A percentile compares a stretch with the other conserved stretches of the same genome.
Evolutionary conservation across 2,888 invertebrate species (phyloP).

Genomic region (Diabrotica balteata): DNA sequence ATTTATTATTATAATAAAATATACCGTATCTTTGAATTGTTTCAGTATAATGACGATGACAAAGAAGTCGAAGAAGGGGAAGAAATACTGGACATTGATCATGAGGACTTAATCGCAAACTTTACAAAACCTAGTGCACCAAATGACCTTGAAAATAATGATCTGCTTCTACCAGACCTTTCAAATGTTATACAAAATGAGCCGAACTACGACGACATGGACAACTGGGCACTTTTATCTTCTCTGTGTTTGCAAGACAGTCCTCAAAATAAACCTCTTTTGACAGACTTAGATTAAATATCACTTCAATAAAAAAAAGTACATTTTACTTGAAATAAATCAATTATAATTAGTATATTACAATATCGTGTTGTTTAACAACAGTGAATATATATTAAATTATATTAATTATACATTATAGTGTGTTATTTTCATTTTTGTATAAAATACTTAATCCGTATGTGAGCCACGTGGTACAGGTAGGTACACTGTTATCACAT

Average conservation of each 20-base stretch:
- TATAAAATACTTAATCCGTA: too few species aligned
- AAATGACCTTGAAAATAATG: slow-evolving; percentile 14
- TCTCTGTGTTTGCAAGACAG: slow-evolving; percentile 52
- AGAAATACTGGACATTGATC: slow-evolving; percentile 51
- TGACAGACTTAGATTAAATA: slow-evolving; percentile 45
- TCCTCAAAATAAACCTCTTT: slow-evolving; percentile 37
- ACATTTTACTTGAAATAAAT: too few species aligned
- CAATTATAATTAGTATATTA: too few species aligned
- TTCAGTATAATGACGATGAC: slow-evolving; percentile 64
- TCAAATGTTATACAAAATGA: slow-evolving; percentile 43
- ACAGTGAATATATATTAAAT: too few species aligned
- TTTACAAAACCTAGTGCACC: slow-evolving; percentile 19
- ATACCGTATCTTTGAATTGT: not conserved
- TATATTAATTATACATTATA: too few species aligned
- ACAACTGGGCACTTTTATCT: slow-evolving; percentile 57
- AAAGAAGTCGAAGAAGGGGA: slow-evolving; percentile 60
- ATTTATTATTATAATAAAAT: too few species aligned
- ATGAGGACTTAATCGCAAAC: slow-evolving; percentile 34
- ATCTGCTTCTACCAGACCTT: slow-evolving; percentile 42
- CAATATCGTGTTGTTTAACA: too few species aligned
- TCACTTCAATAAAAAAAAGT: too few species aligned
- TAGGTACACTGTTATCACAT: too few species aligned
- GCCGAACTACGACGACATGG: slow-evolving; percentile 59
- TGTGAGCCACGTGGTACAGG: too few species aligned
- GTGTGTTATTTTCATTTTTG: too few species aligned